Evolutionary conservation across 2,888 invertebrate species (phyloP).

Genomic region (Acleris emargana): DNA sequence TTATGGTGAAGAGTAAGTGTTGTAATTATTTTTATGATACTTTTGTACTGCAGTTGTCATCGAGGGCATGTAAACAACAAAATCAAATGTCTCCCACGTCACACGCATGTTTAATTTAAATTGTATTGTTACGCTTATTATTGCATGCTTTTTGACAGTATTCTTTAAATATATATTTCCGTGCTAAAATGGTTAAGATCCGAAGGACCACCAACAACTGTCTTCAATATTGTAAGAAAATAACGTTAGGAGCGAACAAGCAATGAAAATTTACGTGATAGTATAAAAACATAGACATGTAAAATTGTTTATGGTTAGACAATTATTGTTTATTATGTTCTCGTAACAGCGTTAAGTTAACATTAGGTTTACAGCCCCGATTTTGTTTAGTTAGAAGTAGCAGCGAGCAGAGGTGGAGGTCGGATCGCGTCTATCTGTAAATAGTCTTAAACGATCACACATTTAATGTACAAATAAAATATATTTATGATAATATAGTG

Average conservation of each 20-base stretch:
- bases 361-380: conserved; percentile 70
- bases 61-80: conserved; percentile 42
- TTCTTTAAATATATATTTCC: conserved; percentile 1
- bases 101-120: conserved; percentile 20
- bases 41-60: conserved; percentile 42
- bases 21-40: conserved; percentile 41
- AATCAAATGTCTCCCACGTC: conserved; percentile 37
- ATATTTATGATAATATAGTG: conserved; percentile 73
- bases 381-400: conserved; percentile 53
- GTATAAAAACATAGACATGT: conserved; percentile 26
- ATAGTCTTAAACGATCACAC: conserved; percentile 70
- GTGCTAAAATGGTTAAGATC: conserved; percentile 17
- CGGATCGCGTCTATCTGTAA: conserved; percentile 75
- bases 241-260: conserved; percentile 30
- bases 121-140: conserved; percentile 26
- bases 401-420: conserved; percentile 70
- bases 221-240: conserved; percentile 31
- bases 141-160: conserved; percentile 12
- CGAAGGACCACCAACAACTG: conserved; percentile 31
- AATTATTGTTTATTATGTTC: conserved; percentile 29
- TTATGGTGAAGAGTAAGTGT: conserved; percentile 50
- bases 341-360: conserved; percentile 49
- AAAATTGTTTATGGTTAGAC: conserved; percentile 26
- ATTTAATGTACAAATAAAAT: conserved; percentile 78
- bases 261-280: conserved; percentile 32